phyloP scores from a whole-genome alignment of 2,797 vertebrate genomes.

The Corythornis leucogaster region DNA sequence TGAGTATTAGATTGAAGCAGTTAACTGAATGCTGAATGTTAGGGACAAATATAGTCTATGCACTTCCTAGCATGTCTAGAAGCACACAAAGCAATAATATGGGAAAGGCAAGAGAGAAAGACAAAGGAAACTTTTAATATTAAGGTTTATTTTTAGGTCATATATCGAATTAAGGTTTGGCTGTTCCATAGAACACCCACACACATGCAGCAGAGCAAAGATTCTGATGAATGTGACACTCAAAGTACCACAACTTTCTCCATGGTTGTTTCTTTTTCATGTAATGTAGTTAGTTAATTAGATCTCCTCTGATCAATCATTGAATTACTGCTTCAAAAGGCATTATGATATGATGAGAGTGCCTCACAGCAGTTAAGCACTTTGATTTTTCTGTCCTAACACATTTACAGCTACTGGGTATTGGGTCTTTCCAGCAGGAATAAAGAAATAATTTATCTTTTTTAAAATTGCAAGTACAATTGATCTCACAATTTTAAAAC shows the following conservation, averaged over 20 bases:
- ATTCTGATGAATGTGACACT: constrained; percentile 7
- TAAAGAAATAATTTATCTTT: constrained; percentile 3
- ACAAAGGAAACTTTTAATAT: constrained; percentile 39
- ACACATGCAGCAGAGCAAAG: constrained; percentile 11
- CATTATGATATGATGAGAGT: constrained; percentile 30
- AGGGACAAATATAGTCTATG: constrained; percentile 31
- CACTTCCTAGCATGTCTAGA: constrained; percentile 54
- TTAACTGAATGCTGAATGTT: constrained; percentile 63
- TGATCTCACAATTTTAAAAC: neutral
- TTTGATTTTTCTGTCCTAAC: constrained; percentile 55
- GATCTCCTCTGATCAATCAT: constrained; percentile 51
- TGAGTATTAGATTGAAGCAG: constrained; percentile 41
- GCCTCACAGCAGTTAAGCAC: neutral
- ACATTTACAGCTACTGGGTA: constrained; percentile 16
- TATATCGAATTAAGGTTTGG: constrained; percentile 39
- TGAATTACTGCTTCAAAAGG: constrained; percentile 24
- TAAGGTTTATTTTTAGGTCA: constrained; percentile 29
- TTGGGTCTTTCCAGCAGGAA: neutral
- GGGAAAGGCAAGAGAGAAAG: constrained; percentile 21
- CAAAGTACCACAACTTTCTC: constrained; percentile 23
- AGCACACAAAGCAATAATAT: neutral
- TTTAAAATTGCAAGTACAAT: neutral
- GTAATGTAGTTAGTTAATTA: constrained; percentile 46
- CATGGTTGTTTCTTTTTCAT: neutral
- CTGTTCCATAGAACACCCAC: constrained; percentile 15